Evolutionary conservation across 2,113 vertebrate species (phyloP).

Genomic region (Mixornis gularis): DNA sequence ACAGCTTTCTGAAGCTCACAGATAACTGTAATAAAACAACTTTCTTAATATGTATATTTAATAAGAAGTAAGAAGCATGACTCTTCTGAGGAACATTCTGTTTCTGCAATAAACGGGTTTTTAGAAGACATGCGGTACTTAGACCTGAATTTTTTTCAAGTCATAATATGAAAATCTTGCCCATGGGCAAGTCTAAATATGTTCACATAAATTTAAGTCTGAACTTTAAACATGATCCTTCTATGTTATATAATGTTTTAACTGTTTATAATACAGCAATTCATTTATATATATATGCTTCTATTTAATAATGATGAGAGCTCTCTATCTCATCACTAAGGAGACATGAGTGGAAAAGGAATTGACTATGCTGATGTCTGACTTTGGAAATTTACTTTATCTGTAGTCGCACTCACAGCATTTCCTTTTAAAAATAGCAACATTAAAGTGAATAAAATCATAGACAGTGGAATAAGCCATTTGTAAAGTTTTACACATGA

Average conservation of each 20-base stretch:
- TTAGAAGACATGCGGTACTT: neutral
- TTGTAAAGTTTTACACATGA: neutral
- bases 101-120: neutral
- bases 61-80: neutral
- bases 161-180: neutral
- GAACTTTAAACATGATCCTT: neutral
- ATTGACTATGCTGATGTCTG: neutral
- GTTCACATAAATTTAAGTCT: neutral
- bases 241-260: neutral
- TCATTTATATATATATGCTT: neutral
- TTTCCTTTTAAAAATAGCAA: neutral
- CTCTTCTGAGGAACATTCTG: neutral
- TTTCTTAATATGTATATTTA: constrained; percentile 9
- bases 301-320: neutral
- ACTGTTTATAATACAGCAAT: neutral
- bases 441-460: neutral
- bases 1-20: neutral
- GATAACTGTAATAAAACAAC: neutral
- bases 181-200: neutral
- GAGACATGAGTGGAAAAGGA: neutral
- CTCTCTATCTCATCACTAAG: neutral
- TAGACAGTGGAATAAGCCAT: neutral
- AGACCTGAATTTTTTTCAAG: neutral
- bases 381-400: neutral
- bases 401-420: neutral